phyloP scores from a whole-genome alignment of 2,113 vertebrate genomes.

The Mohoua ochrocephala region DNA sequence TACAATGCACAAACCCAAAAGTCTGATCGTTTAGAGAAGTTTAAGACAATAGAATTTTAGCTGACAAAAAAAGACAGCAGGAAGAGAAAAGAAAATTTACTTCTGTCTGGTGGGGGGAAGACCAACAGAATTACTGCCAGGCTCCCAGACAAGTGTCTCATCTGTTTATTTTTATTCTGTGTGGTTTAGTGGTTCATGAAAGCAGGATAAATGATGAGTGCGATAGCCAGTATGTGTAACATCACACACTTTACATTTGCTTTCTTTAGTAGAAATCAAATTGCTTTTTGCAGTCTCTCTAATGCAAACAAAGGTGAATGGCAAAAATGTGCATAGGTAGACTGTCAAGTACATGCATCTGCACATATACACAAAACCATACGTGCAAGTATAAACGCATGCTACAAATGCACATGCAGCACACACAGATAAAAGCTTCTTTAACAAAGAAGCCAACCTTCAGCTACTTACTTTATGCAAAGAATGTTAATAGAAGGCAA shows the following conservation, averaged over 20 bases:
- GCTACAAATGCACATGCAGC: neutral
- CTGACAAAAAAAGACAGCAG: neutral
- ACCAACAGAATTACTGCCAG: neutral
- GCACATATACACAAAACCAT: neutral
- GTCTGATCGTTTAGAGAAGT: neutral
- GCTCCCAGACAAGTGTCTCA: neutral
- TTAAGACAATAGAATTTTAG: neutral
- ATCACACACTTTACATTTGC: neutral
- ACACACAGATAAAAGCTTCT: neutral
- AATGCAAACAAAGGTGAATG: neutral
- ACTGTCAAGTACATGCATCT: accelerated
- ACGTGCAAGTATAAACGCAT: accelerated
- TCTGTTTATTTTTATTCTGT: neutral
- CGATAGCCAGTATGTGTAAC: neutral
- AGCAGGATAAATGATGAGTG: neutral
- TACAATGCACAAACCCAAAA: neutral
- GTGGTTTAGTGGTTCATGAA: neutral
- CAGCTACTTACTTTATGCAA: constrained; percentile 32
- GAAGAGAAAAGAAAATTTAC: neutral
- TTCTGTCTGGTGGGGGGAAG: neutral
- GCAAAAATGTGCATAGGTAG: neutral
- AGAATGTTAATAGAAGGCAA: constrained; percentile 29
- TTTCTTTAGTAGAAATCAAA: neutral
- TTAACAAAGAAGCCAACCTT: constrained; percentile 1
- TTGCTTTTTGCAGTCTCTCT: neutral